Evolutionary conservation across 1,140 invertebrate species (phyloP), one percentile per base, ranked within the genome.

Genomic region (Danaus plexippus): DNA sequence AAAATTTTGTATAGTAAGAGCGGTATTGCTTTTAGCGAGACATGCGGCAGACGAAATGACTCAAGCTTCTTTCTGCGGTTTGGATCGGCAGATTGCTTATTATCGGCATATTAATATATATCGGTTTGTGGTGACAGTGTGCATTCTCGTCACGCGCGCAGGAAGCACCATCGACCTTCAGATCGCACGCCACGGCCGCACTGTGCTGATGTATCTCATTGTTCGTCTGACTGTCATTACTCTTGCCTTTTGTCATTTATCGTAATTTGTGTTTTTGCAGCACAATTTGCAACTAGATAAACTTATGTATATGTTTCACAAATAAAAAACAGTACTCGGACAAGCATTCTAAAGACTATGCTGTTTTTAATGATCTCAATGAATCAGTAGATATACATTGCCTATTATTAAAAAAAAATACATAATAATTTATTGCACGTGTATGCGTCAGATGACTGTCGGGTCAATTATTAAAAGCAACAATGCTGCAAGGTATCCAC

Each of bases 121-220:
- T 52, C 54, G 59, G 43, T 45, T 62, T 32, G 60, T 59, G 61
- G 57, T 52, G 64, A 46, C 43, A 52, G 49, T 46, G 67, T 63
- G 72, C 70, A 85, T 85, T 77, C 82, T 61, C 68, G 75, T 77
- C 82, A 85, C 80, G 82, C 77, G 79, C 78, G 76, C 79, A 85
- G 82, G 82, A 85, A 85, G 80, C 79, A 69, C 54, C 53, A 59
- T 48, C 77, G 80, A 70, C 80, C 82, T 83, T 85, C 80, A 67
- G 42, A 73, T 70, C 67, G 69, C 78, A 68, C 73, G 69, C 69
- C 80, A 82, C 67, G 77, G 79, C 72, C 79, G 57, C 73, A 58
- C 53, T 72, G 65, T 64, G 67, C 69, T 63, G 62, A 67, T 70
- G 70, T 58, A 64, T 60, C 59, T 70, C 67, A 80, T 83, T 80